phyloP scores from a whole-genome alignment of 2,113 vertebrate species.

The Bos javanicus region DNA sequence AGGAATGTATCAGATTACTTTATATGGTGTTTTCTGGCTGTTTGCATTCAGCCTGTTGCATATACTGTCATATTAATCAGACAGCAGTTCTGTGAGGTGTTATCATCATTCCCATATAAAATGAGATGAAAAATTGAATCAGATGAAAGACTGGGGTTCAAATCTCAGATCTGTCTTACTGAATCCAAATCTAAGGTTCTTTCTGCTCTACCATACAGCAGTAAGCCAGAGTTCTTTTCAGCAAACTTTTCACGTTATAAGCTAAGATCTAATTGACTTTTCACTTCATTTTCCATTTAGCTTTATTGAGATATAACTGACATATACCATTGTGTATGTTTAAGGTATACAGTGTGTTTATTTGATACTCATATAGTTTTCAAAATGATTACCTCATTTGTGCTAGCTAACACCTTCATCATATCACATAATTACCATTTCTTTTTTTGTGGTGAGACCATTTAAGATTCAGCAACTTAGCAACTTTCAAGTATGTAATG shows the following conservation, averaged over 20 bases:
- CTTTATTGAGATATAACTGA: background rate
- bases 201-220: background rate
- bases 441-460: background rate
- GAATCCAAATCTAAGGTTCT: background rate
- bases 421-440: background rate
- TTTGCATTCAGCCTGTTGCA: background rate
- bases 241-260: background rate
- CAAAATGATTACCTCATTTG: background rate
- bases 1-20: background rate
- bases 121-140: background rate
- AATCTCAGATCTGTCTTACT: background rate
- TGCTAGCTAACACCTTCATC: background rate
- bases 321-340: background rate
- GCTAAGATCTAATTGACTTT: background rate
- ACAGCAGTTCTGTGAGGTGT: background rate
- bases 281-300: background rate
- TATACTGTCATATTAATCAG: background rate
- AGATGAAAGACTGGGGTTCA: background rate
- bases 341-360: background rate
- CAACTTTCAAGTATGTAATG: background rate
- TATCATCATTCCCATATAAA: background rate
- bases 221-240: background rate
- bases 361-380: background rate
- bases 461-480: background rate
- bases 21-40: background rate